These are phyloP conservation scores for Neodon shergylaensis DNA, from an alignment of 2,113 vertebrate genomes.

Conservation along the genomic window DNA sequence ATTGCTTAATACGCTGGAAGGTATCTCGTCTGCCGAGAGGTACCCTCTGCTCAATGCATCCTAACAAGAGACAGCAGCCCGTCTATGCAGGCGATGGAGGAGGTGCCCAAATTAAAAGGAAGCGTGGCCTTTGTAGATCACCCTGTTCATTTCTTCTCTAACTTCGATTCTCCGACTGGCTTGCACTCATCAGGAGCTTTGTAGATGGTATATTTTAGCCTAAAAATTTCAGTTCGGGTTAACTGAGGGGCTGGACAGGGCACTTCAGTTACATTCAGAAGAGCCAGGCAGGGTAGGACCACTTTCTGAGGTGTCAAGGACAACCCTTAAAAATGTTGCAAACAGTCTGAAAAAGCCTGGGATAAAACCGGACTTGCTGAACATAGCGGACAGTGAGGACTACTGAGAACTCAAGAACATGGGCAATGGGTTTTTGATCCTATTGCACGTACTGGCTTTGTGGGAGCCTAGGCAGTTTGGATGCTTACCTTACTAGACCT, in stretches of 20 bases:
- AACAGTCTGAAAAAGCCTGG: no score
- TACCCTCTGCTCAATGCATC: not conserved
- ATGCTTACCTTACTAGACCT: no score
- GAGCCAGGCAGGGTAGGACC: not conserved
- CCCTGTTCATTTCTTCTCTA: not conserved
- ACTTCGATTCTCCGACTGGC: conserved; percentile 38
- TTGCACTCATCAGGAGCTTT: conserved; percentile 57
- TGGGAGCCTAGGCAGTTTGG: no score
- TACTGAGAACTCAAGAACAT: no score
- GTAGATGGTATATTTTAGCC: conserved; percentile 17
- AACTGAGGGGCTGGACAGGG: not conserved
- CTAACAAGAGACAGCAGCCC: not conserved
- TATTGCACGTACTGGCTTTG: no score
- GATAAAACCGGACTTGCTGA: no score
- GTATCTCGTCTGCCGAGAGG: not conserved
- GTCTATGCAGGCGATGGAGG: not conserved
- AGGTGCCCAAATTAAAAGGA: not conserved
- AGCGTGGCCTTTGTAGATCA: not conserved
- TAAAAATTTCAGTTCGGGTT: not conserved
- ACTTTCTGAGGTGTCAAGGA: not conserved
- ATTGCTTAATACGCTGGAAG: not conserved
- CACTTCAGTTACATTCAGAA: not conserved
- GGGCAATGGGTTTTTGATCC: no score
- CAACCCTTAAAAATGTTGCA: not conserved
- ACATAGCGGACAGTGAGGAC: no score